These are phyloP conservation scores for Pocillopora meandrina DNA, from an alignment of 92 coral and sea anemone species.

Conservation along the genomic window DNA sequence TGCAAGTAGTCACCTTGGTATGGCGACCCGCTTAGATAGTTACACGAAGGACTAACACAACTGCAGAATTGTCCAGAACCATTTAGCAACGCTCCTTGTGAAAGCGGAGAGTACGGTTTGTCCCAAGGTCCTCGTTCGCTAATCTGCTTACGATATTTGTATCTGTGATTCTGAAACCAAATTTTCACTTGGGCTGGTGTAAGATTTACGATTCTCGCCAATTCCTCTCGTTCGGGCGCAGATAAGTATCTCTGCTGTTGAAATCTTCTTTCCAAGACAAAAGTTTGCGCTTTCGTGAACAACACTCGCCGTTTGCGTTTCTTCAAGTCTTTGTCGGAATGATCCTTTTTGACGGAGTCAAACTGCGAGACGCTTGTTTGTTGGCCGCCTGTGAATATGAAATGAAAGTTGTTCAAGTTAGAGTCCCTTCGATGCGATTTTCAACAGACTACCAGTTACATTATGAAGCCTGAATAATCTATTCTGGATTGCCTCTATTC, in stretches of 20 bases:
- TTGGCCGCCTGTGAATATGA: conserved; percentile 27
- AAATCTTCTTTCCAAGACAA: conserved; percentile 92
- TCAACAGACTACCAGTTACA: conserved; percentile 50
- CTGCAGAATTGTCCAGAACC: conserved; percentile 87
- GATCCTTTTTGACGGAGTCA: conserved; percentile 37
- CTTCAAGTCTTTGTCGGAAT: conserved; percentile 14
- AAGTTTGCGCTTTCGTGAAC: conserved; percentile 99
- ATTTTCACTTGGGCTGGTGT: conserved; percentile 99
- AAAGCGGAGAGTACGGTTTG: conserved; percentile 69
- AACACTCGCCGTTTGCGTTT: conserved; percentile 86
- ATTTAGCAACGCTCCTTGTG: conserved; percentile 70
- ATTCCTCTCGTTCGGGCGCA: conserved; percentile 97
- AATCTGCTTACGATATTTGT: conserved; percentile 95
- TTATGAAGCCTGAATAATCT: conserved; percentile 35
- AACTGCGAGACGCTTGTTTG: conserved; percentile 23
- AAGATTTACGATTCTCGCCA: conserved; percentile 91
- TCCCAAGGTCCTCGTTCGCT: conserved; percentile 97
- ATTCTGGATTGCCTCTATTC: conserved; percentile 37
- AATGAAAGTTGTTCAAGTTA: conserved; percentile 6
- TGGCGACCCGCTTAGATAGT: conserved; percentile 72
- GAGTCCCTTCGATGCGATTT: conserved; percentile 16
- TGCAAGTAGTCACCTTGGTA: conserved; percentile 80
- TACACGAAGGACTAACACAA: conserved; percentile 78
- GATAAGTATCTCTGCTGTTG: conserved; percentile 95
- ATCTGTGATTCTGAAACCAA: conserved; percentile 99